These are phyloP conservation scores for Arbacia lixula DNA, from an alignment of 53 echinoderm and acorn worm species.

Conservation along the genomic window DNA sequence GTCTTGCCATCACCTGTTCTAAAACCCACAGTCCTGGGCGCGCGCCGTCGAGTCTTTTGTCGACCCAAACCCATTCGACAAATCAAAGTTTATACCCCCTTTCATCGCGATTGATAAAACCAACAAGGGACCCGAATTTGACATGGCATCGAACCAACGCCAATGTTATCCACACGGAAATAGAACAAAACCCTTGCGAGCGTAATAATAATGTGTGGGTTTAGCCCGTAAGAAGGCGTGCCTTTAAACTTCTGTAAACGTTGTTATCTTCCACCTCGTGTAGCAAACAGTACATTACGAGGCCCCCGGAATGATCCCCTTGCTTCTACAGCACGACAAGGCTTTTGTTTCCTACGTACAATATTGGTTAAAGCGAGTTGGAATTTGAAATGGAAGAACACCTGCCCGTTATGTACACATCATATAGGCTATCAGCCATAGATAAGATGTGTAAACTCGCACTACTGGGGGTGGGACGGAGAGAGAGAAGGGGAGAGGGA, in stretches of 20 bases:
- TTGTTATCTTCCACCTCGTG: no score
- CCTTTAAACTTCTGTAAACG: no score
- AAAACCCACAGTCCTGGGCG: conserved; percentile 9
- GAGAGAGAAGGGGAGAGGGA: background rate
- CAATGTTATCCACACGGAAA: no score
- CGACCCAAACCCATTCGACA: conserved; percentile 34
- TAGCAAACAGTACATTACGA: no score
- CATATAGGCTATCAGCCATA: conserved; percentile 25
- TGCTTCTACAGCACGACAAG: no score
- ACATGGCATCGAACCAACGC: background rate
- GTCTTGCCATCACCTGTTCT: conserved; percentile 21
- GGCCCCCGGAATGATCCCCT: no score
- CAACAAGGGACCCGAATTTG: background rate
- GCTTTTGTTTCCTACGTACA: conserved; percentile 38
- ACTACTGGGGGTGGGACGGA: no score
- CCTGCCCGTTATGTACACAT: conserved; percentile 56
- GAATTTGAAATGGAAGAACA: conserved; percentile 31
- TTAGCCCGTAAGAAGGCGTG: no score
- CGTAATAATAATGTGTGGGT: no score
- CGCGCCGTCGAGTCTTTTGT: conserved; percentile 33
- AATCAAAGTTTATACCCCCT: conserved; percentile 45
- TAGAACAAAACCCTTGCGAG: no score
- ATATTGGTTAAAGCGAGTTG: conserved; percentile 45
- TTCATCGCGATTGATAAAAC: conserved; percentile 13
- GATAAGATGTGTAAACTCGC: conserved; percentile 40